Percentiles rank a stretch among this genome's conserved stretches.
Conservation (phyloP, 1,140 invertebrate species). For the silkworm (Bombyx mori) region DNA sequence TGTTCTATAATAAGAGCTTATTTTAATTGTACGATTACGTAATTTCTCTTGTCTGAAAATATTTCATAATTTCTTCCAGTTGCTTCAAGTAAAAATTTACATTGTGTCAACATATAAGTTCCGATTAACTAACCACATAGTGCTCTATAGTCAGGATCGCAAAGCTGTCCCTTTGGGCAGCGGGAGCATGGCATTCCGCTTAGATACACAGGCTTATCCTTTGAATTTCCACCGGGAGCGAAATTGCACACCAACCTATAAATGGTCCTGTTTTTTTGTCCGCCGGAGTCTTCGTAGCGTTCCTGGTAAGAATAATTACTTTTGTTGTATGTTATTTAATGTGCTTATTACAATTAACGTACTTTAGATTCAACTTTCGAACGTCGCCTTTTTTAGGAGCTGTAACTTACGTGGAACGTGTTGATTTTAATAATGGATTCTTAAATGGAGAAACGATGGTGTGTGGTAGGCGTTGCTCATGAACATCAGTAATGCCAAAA, state of each 20-base stretch:
- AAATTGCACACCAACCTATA: slow-evolving; percentile 67
- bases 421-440: no score
- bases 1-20: no score
- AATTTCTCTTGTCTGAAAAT: no score
- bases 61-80: no score
- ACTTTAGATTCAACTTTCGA: slow-evolving; percentile 3
- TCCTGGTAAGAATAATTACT: slow-evolving; percentile 21
- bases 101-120: background rate
- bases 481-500: no score
- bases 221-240: slow-evolving; percentile 49
- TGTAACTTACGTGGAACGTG: no score
- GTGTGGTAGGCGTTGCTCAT: no score
- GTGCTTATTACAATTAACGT: background rate
- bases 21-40: no score
- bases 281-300: slow-evolving; percentile 13
- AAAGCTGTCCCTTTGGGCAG: slow-evolving; percentile 30
- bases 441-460: no score
- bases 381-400: no score
- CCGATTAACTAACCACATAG: slow-evolving; percentile 33
- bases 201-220: slow-evolving; percentile 48
- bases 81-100: no score
- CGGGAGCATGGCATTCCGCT: slow-evolving; percentile 41
- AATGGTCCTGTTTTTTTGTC: slow-evolving; percentile 27
- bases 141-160: slow-evolving; percentile 28
- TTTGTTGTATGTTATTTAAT: background rate